Percentiles rank a stretch among this genome's conserved stretches.
phyloP scores from a whole-genome alignment of 2,113 vertebrate genomes.

The Leptosomus discolor region DNA sequence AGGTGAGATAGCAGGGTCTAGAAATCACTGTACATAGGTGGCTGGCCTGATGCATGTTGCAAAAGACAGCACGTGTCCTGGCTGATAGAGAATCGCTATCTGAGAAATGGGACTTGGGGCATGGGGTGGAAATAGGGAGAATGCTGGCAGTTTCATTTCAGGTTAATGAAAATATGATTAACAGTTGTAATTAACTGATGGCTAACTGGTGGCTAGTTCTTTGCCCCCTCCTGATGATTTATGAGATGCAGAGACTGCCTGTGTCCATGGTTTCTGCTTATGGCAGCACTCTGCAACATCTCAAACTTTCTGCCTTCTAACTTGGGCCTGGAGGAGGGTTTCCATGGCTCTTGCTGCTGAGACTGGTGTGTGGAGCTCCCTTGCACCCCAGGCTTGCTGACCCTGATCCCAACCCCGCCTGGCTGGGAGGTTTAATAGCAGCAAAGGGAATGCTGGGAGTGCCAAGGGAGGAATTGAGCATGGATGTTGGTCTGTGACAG shows the following conservation, averaged over 20 bases:
- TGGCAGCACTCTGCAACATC: background rate
- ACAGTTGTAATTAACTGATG: constrained; percentile 57
- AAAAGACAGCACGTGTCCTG: background rate
- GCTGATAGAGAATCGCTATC: background rate
- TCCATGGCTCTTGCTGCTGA: background rate
- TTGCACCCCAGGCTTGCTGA: background rate
- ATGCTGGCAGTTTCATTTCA: background rate
- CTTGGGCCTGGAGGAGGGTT: background rate
- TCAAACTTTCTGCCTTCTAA: background rate
- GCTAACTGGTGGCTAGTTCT: background rate
- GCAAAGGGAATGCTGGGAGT: background rate
- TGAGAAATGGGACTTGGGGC: background rate
- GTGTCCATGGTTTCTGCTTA: constrained; percentile 13
- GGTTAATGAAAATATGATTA: constrained; percentile 63
- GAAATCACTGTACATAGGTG: background rate
- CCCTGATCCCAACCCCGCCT: background rate
- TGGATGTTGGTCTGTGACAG: background rate
- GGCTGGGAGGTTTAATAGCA: background rate
- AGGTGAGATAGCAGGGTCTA: background rate
- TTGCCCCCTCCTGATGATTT: constrained; percentile 16
- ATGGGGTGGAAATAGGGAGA: background rate
- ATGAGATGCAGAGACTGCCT: background rate
- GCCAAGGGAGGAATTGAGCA: background rate
- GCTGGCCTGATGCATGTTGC: background rate
- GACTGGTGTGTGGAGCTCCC: background rate